Evolutionary conservation across 2,888 invertebrate species (phyloP).

Genomic region (Leptopilina drosophilae): DNA sequence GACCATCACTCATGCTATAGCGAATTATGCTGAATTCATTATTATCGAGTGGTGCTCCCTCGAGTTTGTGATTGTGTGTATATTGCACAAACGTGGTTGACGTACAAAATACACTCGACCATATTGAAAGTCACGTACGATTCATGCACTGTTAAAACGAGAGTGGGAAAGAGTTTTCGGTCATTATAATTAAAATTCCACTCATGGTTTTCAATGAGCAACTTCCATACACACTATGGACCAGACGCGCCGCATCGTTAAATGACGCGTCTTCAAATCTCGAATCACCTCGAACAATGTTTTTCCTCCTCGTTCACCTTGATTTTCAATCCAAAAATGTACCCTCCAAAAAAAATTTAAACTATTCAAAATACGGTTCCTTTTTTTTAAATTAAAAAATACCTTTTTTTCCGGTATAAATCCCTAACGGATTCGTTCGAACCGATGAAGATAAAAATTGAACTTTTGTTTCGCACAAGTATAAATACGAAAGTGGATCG

Average conservation of each 20-base stretch:
- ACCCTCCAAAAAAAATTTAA: too few relatives aligned
- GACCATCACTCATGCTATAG: slow-evolving; percentile 66
- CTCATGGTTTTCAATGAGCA: slow-evolving; percentile 37
- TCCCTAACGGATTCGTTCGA: too few relatives aligned
- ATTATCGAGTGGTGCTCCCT: slow-evolving; percentile 50
- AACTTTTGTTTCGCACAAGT: not conserved
- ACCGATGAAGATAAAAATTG: too few relatives aligned
- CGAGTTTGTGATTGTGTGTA: slow-evolving; percentile 35
- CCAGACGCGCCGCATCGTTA: not conserved
- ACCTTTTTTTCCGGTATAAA: too few relatives aligned
- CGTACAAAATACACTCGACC: slow-evolving; percentile 16
- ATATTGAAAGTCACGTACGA: slow-evolving; percentile 24
- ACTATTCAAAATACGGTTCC: too few relatives aligned
- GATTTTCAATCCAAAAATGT: too few relatives aligned
- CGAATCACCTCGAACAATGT: too few relatives aligned
- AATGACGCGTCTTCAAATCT: not conserved
- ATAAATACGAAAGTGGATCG: not conserved
- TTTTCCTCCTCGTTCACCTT: too few relatives aligned
- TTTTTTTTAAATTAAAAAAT: too few relatives aligned
- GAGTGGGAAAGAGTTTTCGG: slow-evolving; percentile 27
- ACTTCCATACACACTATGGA: slow-evolving; percentile 10
- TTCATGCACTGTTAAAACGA: slow-evolving; percentile 17
- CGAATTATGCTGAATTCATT: slow-evolving; percentile 67
- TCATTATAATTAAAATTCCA: slow-evolving; percentile 40
- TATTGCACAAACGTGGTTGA: slow-evolving; percentile 26